phyloP scores from a whole-genome alignment of 2,888 invertebrate genomes.

The Azorinus chamasolen region DNA sequence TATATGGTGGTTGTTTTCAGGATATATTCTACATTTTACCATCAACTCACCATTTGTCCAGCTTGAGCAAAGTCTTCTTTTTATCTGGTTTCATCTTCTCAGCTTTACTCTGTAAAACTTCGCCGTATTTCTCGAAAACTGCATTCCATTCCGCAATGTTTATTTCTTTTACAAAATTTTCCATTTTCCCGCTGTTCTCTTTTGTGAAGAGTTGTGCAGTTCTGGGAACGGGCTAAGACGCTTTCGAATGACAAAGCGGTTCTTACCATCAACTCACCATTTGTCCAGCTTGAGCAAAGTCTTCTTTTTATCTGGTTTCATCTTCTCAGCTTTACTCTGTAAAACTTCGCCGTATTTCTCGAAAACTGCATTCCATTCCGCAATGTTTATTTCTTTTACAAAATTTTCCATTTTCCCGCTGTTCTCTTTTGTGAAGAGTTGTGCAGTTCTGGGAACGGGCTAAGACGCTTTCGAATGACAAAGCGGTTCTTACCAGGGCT shows the following conservation, averaged over 20 bases:
- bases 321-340: slow-evolving; percentile 32
- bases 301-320: slow-evolving; percentile 61
- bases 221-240: too few species aligned
- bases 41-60: slow-evolving; percentile 56
- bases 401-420: slow-evolving; percentile 13
- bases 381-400: not conserved
- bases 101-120: slow-evolving; percentile 16
- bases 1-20: too few species aligned
- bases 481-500: too few species aligned
- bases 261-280: slow-evolving; percentile 37
- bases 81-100: slow-evolving; percentile 60
- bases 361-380: not conserved
- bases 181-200: slow-evolving; percentile 6
- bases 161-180: slow-evolving; percentile 3
- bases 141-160: not conserved
- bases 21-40: too few species aligned
- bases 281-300: slow-evolving; percentile 47
- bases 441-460: too few species aligned
- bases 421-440: too few species aligned
- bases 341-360: slow-evolving; percentile 4
- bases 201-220: too few species aligned
- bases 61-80: slow-evolving; percentile 43
- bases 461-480: too few species aligned
- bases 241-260: too few species aligned
- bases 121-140: slow-evolving; percentile 2